Evolutionary conservation across 2,888 invertebrate species (phyloP).

Genomic region (Myopa tessellatipennis): DNA sequence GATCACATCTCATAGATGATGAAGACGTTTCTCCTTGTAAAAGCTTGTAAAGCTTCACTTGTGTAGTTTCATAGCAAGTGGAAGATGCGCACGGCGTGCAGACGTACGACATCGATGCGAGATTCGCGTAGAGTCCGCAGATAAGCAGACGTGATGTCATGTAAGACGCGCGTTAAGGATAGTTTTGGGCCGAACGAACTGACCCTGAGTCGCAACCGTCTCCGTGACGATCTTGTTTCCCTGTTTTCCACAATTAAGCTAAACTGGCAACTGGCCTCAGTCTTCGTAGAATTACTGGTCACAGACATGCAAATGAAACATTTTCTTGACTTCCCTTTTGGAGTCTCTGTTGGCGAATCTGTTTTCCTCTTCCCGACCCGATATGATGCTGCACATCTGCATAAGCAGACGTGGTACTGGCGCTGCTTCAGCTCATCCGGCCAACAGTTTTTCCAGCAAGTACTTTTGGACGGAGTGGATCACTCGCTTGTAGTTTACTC

Average conservation of each 20-base stretch:
- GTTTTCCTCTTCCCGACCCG: background rate
- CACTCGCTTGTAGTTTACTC: too few relatives aligned
- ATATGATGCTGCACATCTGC: slow-evolving; percentile 1
- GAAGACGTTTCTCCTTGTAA: slow-evolving; percentile 22
- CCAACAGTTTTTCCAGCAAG: background rate
- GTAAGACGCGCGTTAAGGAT: slow-evolving; percentile 48
- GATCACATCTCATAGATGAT: slow-evolving; percentile 14
- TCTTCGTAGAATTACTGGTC: slow-evolving; percentile 39
- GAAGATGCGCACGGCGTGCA: background rate
- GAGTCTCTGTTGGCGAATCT: background rate
- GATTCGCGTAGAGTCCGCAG: background rate
- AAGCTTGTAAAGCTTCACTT: slow-evolving; percentile 28
- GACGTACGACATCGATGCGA: too few relatives aligned
- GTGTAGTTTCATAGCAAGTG: background rate
- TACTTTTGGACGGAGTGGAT: background rate
- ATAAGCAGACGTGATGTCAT: slow-evolving; percentile 57
- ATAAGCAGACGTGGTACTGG: background rate
- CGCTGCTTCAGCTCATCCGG: background rate
- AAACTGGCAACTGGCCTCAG: slow-evolving; percentile 23
- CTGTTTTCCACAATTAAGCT: slow-evolving; percentile 1
- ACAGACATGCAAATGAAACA: slow-evolving; percentile 48
- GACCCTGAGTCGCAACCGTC: background rate
- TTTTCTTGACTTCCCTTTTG: slow-evolving; percentile 24
- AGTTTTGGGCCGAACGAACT: slow-evolving; percentile 30
- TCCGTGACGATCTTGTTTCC: background rate